Percentiles rank a stretch among this genome's conserved stretches.
These are phyloP conservation scores for Anorthoa munda DNA, from an alignment of 2,888 invertebrate genomes.

Conservation along the genomic window DNA sequence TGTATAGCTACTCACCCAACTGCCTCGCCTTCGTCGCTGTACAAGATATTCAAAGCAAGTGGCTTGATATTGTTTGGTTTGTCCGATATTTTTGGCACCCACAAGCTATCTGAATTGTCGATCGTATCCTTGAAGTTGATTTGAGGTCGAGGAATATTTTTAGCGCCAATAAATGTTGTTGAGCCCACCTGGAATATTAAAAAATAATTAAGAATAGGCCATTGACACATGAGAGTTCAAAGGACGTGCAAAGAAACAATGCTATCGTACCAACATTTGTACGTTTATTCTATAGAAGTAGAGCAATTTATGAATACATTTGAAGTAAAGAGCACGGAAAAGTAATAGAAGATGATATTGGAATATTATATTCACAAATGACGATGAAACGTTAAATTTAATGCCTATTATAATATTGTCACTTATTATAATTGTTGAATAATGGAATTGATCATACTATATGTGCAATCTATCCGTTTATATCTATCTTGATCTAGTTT, in stretches of 20 bases:
- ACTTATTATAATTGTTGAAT: not conserved
- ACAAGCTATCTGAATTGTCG: constrained; percentile 95
- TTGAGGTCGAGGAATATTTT: constrained; percentile 96
- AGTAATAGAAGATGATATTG: not conserved
- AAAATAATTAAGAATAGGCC: constrained; percentile 4
- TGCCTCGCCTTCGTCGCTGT: constrained; percentile 91
- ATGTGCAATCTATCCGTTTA: not conserved
- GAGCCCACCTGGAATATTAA: constrained; percentile 76
- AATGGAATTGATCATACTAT: not conserved
- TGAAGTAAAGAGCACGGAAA: not conserved
- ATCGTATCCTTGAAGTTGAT: constrained; percentile 95
- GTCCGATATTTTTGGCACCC: constrained; percentile 95
- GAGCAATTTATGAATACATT: not conserved
- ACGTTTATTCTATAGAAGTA: not conserved
- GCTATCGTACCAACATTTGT: not conserved
- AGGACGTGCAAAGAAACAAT: not conserved
- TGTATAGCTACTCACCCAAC: constrained; percentile 85
- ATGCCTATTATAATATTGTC: not conserved
- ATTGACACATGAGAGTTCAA: not conserved
- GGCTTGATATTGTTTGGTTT: constrained; percentile 97
- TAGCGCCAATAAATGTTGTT: constrained; percentile 92
- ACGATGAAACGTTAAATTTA: not conserved
- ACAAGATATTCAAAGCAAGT: constrained; percentile 93
- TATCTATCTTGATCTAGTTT: too few species aligned
- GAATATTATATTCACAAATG: not conserved